Conservation (phyloP, 2,797 vertebrate species). For the Siniperca scherzeri region DNA sequence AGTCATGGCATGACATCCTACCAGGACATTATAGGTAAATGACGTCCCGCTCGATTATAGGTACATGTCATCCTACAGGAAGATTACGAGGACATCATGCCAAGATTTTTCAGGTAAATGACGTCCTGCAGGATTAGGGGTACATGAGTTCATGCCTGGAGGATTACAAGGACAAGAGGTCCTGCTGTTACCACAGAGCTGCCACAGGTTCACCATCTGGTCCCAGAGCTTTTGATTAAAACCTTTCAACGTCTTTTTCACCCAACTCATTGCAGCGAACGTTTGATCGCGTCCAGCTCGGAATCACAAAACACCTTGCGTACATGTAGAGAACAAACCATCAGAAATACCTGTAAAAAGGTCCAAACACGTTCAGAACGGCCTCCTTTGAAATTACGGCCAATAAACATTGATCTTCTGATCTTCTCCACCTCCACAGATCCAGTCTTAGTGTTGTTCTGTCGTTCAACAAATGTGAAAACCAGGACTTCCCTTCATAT, state of each 20-base stretch:
- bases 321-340: background rate
- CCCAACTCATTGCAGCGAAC: background rate
- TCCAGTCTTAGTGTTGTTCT: background rate
- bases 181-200: background rate
- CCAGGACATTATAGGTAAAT: background rate
- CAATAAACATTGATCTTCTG: background rate
- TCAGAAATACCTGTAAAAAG: background rate
- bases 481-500: background rate
- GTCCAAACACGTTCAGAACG: background rate
- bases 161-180: background rate
- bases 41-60: too few species aligned
- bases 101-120: background rate
- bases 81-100: background rate
- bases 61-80: background rate
- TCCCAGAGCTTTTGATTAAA: background rate
- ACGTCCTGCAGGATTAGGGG: background rate
- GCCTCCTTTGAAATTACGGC: background rate
- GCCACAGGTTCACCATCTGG: background rate
- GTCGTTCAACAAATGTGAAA: background rate
- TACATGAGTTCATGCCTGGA: background rate
- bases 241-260: background rate
- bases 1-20: too few species aligned
- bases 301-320: background rate
- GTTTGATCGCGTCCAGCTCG: background rate
- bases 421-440: background rate